phyloP scores from a whole-genome alignment of 2,797 vertebrate species.

The Diplodus sargus region DNA sequence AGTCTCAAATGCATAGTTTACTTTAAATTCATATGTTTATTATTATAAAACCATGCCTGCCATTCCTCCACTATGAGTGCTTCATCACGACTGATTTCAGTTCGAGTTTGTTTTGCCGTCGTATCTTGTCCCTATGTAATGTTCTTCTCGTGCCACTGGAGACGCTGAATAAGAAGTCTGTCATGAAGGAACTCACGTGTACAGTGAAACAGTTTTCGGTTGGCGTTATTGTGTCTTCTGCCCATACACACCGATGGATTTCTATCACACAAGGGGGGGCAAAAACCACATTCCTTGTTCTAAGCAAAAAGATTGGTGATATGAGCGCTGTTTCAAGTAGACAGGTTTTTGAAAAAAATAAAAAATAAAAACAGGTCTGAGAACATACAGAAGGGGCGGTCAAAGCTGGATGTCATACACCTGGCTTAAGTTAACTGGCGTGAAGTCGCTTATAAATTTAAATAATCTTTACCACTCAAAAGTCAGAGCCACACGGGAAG shows the following conservation, averaged over 20 bases:
- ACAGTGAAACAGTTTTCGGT: background rate
- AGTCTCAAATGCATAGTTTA: background rate
- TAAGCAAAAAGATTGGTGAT: background rate
- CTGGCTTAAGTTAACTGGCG: background rate
- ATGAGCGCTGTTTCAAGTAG: too few relatives aligned
- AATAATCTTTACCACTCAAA: background rate
- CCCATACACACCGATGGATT: background rate
- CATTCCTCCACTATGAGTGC: background rate
- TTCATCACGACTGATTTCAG: background rate
- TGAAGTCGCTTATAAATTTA: background rate
- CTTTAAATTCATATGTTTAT: background rate
- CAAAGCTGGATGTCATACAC: background rate
- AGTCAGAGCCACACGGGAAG: background rate
- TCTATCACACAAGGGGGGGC: background rate
- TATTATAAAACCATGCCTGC: background rate
- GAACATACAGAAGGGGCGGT: background rate
- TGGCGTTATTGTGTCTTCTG: background rate
- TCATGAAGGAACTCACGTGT: background rate
- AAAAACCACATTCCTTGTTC: background rate
- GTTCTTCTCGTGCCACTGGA: background rate
- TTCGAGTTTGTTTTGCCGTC: too few relatives aligned
- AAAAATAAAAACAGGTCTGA: background rate
- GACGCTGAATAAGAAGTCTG: background rate
- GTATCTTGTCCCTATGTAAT: background rate
- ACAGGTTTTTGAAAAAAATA: too few relatives aligned